A percentile compares a stretch with the other conserved stretches of the same genome.
phyloP scores from a whole-genome alignment of 2,797 vertebrate species.

The Lacerta bilineata region DNA sequence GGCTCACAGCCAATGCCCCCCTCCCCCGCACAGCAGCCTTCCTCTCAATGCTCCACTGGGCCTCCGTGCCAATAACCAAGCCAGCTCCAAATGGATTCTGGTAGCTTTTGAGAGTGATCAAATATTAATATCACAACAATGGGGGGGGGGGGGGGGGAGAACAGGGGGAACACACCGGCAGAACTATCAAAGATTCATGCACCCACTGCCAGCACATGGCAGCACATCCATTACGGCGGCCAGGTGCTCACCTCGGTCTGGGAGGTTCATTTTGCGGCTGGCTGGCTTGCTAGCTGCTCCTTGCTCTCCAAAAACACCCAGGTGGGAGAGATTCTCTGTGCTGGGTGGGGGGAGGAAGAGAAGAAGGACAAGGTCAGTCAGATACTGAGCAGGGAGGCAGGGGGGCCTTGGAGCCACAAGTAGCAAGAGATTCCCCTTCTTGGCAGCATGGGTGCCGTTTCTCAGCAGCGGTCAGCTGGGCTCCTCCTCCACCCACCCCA shows the following conservation, averaged over 20 bases:
- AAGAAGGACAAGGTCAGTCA: not conserved
- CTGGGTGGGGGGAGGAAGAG: not conserved
- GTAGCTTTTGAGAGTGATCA: not conserved
- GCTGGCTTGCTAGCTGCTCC: constrained; percentile 2
- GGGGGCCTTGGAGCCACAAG: rapidly evolving
- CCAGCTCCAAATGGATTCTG: rapidly evolving
- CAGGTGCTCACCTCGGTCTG: constrained; percentile 51
- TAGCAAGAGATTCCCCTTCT: not conserved
- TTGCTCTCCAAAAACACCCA: constrained; percentile 1
- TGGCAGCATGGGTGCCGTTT: not conserved
- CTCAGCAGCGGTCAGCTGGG: not conserved
- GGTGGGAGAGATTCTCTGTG: constrained; percentile 17
- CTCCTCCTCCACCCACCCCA: not conserved
- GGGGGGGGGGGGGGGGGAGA: rapidly evolving
- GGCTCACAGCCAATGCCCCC: not conserved
- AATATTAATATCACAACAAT: rapidly evolving
- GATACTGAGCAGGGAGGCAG: not conserved
- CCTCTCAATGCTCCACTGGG: not conserved
- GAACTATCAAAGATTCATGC: not conserved
- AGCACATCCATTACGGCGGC: rapidly evolving
- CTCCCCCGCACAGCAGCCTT: not conserved
- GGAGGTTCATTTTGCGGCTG: constrained; percentile 48
- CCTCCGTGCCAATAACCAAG: rapidly evolving
- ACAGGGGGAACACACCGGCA: not conserved
- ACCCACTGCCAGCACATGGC: rapidly evolving